A percentile compares a stretch with the other conserved stretches of the same genome.
Conservation (phyloP, 2,797 vertebrate genomes). For the Hydrolagus colliei region DNA sequence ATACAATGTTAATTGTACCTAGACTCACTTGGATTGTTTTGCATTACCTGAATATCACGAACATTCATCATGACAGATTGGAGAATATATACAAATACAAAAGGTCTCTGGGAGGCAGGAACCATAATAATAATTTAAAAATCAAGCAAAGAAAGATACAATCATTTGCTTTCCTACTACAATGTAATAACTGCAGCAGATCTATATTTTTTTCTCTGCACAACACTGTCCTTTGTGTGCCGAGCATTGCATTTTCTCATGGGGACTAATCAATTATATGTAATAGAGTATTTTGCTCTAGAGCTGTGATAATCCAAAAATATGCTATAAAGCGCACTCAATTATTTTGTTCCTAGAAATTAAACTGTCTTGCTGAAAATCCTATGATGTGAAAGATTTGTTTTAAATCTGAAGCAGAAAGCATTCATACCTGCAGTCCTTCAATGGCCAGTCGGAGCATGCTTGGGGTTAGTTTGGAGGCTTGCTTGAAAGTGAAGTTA, state of each 20-base stretch:
- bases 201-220: background rate
- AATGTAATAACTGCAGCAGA: background rate
- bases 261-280: background rate
- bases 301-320: background rate
- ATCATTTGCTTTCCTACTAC: background rate
- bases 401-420: background rate
- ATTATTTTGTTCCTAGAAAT: background rate
- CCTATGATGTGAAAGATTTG: background rate
- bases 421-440: conserved; percentile 76
- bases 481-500: conserved; percentile 98
- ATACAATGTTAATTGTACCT: background rate
- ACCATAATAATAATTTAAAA: background rate
- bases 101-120: background rate
- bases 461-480: conserved; percentile 91
- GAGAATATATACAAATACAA: background rate
- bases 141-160: background rate
- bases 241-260: background rate
- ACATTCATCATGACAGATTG: background rate
- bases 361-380: background rate
- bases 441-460: conserved; percentile 95
- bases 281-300: background rate
- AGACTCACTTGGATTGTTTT: background rate
- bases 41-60: background rate
- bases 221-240: background rate
- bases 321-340: conserved; percentile 7